phyloP scores from a whole-genome alignment of 2,113 vertebrate genomes.

The Aphyosemion australe region DNA sequence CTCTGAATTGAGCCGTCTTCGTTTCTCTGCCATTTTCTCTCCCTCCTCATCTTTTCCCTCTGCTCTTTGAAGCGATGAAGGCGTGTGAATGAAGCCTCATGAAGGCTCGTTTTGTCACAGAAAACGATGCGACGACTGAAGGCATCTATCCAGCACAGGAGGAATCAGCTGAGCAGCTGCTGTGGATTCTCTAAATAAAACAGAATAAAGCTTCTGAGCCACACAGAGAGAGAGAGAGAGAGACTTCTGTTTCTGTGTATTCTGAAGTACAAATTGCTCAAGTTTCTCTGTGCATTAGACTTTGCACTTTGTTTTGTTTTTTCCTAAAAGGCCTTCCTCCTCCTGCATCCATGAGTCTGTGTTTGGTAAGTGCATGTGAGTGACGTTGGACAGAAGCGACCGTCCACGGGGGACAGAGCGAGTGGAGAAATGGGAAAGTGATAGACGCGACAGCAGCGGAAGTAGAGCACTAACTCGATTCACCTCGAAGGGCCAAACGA shows the following conservation, averaged over 20 bases:
- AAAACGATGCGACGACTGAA: not conserved
- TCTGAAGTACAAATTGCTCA: slow-evolving; percentile 14
- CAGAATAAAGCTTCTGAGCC: not conserved
- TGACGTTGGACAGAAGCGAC: slow-evolving; percentile 30
- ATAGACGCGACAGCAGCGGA: slow-evolving; percentile 28
- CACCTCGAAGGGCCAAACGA: not conserved
- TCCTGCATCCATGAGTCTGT: slow-evolving; percentile 14
- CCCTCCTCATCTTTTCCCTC: not conserved
- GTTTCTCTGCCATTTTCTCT: slow-evolving; percentile 3
- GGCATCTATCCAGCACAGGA: not conserved
- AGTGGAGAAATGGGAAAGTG: slow-evolving; percentile 6
- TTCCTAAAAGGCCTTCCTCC: not conserved
- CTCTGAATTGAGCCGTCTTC: slow-evolving; percentile 7
- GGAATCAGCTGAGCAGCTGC: slow-evolving; percentile 35
- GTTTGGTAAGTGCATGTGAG: slow-evolving; percentile 46
- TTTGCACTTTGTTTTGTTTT: slow-evolving; percentile 31
- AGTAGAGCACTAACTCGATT: slow-evolving; percentile 42
- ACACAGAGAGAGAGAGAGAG: not conserved
- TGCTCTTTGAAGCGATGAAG: slow-evolving; percentile 9
- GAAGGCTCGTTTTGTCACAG: slow-evolving; percentile 1
- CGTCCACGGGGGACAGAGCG: slow-evolving; percentile 31
- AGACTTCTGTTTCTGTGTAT: not conserved
- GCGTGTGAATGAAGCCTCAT: slow-evolving; percentile 21
- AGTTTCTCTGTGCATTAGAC: slow-evolving; percentile 16
- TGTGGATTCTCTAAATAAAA: slow-evolving; percentile 40